phyloP scores from a whole-genome alignment of 1,140 invertebrate genomes.

The Patella vulgata region DNA sequence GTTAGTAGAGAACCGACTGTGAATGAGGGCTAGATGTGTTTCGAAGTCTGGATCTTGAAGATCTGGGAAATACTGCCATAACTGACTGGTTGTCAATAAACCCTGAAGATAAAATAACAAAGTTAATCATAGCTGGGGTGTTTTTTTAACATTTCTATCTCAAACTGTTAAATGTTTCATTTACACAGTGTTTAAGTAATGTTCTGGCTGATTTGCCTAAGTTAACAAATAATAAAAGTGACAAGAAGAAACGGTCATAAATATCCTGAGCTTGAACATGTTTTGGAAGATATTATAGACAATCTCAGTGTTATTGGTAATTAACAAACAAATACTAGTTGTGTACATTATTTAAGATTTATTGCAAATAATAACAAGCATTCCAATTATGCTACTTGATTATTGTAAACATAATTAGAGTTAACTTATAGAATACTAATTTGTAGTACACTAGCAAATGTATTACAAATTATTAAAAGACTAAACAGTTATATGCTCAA shows the following conservation, averaged over 20 bases:
- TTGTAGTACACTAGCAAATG: too few relatives aligned
- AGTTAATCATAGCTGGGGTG: neutral
- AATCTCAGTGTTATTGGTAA: too few relatives aligned
- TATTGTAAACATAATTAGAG: too few relatives aligned
- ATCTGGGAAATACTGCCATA: conserved; percentile 88
- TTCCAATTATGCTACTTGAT: too few relatives aligned
- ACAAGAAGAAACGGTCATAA: too few relatives aligned
- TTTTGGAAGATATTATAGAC: neutral
- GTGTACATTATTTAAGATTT: too few relatives aligned
- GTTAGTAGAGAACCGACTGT: conserved; percentile 98
- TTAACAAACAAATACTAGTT: too few relatives aligned
- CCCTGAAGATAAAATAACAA: conserved; percentile 70
- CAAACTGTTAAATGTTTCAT: neutral
- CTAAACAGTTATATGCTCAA: too few relatives aligned
- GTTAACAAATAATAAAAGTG: conserved; percentile 1
- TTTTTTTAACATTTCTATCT: neutral
- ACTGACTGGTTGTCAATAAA: conserved; percentile 92
- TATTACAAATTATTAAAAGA: too few relatives aligned
- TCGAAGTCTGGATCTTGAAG: conserved; percentile 83
- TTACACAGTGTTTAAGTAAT: neutral
- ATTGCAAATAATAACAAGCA: too few relatives aligned
- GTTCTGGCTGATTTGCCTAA: neutral
- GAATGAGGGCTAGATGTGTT: conserved; percentile 94
- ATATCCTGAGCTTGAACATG: neutral
- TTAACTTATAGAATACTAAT: too few relatives aligned